Base-by-base conservation (phyloP, 2,113 vertebrate species). In the Seriola aureovittata region DNA sequence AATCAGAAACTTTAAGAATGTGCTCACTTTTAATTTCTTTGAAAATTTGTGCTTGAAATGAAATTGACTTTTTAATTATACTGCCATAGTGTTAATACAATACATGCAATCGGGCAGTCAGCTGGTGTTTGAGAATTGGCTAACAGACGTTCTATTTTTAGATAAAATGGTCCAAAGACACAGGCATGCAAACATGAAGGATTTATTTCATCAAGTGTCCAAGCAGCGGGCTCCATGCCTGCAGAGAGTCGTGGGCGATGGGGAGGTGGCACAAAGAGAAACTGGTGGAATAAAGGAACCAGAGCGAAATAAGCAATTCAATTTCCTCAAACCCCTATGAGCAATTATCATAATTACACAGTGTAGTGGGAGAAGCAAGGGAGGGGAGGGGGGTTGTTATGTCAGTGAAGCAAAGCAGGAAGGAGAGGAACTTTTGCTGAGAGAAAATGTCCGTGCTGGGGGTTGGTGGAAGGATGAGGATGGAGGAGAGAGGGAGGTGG, bases 301-400 rank as follows among this genome's bases (percentile, higher is more conserved):
- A 65, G 60, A 78, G 78, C 21, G 11, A 90, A 85, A 93, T 77
- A 70, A 63, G 73, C 88, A 92, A 91, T 89, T 87, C 67, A 90
- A 90, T 92, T 90, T 91, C 85, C 81, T 90, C 82, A 85, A 89
- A 86, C 78, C 78, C 85, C 71, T 85, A 81, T 82, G 80, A 89
- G 91, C 89, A 93, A 87, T 93, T 91, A 92, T 89, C 71, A 87
- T 93, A 91, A 93, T 92, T 85, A 92, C 88, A 88, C 62, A 88
- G 85, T 82, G 87, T 82, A 58, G 75, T 81, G 75, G 84, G 72
- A 82, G 85, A 84, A 46, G 75, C 34, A 16, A 54, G 67, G 52
- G 52, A 48, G 55, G 75, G 48, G 19, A 34, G 66, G 32, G 79
- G 54, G 69, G 81, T 71, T 82, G 71, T 84, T 78, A 87, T 89